phyloP scores from a whole-genome alignment of 2,888 invertebrate genomes.

The Mesorhabditis spiculigera region DNA sequence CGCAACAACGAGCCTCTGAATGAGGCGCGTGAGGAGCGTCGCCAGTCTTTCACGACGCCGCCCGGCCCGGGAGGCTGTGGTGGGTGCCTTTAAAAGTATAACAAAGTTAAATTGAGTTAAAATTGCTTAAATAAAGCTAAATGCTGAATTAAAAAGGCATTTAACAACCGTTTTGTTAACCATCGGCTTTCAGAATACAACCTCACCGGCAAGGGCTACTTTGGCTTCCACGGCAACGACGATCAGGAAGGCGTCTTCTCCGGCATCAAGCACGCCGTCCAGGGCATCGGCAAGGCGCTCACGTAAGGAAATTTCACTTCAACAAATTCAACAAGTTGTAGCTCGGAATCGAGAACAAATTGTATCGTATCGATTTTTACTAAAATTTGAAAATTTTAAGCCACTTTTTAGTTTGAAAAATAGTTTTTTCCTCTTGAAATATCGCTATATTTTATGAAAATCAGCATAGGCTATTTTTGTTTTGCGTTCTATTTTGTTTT shows the following conservation, averaged over 20 bases:
- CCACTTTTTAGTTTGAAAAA: too few relatives aligned
- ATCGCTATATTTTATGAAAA: too few relatives aligned
- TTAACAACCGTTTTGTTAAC: too few relatives aligned
- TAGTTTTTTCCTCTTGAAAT: too few relatives aligned
- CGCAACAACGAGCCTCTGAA: background rate
- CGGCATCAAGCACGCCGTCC: background rate
- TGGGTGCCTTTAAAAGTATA: background rate
- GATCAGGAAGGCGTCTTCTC: background rate
- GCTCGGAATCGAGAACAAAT: too few relatives aligned
- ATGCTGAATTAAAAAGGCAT: too few relatives aligned
- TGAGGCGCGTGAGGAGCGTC: background rate
- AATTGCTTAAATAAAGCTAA: background rate
- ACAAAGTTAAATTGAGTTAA: background rate
- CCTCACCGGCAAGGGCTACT: background rate
- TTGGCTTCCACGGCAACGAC: background rate
- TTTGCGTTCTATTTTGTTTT: too few relatives aligned
- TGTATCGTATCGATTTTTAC: too few relatives aligned
- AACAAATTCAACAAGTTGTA: background rate
- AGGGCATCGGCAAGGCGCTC: background rate
- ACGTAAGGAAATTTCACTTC: conserved; percentile 3
- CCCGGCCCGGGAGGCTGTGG: background rate
- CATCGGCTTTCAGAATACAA: background rate
- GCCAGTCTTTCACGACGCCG: background rate
- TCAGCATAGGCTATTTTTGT: too few relatives aligned
- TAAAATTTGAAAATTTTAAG: too few relatives aligned